Base-by-base conservation (phyloP, 1,140 invertebrate species). In the Melanaphis sacchari region DNA sequence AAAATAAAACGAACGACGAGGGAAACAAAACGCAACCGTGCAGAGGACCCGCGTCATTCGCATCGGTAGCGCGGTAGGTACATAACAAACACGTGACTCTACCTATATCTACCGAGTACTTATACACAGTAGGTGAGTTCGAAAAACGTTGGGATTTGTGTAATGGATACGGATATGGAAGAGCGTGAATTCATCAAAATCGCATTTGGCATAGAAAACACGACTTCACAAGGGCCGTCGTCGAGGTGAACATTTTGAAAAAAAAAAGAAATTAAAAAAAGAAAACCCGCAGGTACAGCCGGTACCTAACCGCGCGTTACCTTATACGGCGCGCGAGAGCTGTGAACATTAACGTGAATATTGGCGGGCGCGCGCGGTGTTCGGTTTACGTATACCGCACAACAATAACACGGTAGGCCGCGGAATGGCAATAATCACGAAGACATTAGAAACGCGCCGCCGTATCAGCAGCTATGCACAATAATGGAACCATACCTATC, bases 371-470 rank as follows among this genome's bases (percentile, higher is more conserved):
- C 31, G 31, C 1, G 59, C 59, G 31, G 59, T 18, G 59, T n/a
- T 18, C 15, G 59, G 31, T 18, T 66, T 66, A 41, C 40, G 15
- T 36, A 15, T 26, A 82, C 38, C 38, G 1, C 38, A 81, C 1
- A 54, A 81, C 40, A 36, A 38, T 38, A 38, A 38, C 31, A 84
- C 11, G 26, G 38, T 52, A 89, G 36, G 49, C 38, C 38, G 52
- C 36, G 40, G 24, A 54, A 54, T 26, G 31, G 46, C 88, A 76
- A 76, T n/a, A 89, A 89, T 52, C 38, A 54, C 43, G n/a, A 89
- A 89, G 49, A 89, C 88, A 54, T 89, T 89, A 89, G 49, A 89
- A 89, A 40, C 88, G 40, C 31, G 15, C 41, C 24, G 43, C 31
- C 31, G 41, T 31, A 43, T 31, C 31, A 15, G 31, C 26, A n/a